These are phyloP conservation scores for Microctonus aethiopoides DNA, from an alignment of 2,888 invertebrate genomes.

Conservation along the genomic window DNA sequence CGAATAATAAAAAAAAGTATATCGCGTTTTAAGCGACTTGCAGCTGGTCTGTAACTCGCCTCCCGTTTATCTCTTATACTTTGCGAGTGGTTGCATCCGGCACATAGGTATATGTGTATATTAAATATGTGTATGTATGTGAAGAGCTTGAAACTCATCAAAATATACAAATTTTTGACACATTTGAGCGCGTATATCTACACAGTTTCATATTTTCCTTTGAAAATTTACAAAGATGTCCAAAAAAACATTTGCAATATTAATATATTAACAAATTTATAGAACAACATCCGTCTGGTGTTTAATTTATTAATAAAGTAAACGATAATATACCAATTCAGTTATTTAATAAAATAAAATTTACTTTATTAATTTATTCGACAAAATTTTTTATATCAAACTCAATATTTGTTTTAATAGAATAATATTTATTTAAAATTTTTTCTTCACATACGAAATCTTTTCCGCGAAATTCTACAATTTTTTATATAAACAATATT, in stretches of 20 bases:
- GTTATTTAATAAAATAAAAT: too few species aligned
- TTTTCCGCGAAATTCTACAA: too few species aligned
- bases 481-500: too few species aligned
- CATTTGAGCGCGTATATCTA: background rate
- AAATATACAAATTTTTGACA: conserved; percentile 61
- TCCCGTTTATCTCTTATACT: conserved; percentile 35
- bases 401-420: too few species aligned
- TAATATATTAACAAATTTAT: background rate
- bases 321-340: too few species aligned
- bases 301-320: too few species aligned
- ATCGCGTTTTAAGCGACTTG: conserved; percentile 32
- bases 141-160: conserved; percentile 59
- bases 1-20: conserved; percentile 2
- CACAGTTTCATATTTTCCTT: background rate
- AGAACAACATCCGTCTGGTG: background rate
- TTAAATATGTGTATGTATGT: background rate
- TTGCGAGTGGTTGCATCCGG: conserved; percentile 61
- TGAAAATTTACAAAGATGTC: background rate
- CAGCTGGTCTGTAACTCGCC: conserved; percentile 58
- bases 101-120: conserved; percentile 33
- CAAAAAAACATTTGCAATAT: background rate
- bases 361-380: too few species aligned
- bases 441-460: too few species aligned
- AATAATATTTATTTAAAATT: too few species aligned
- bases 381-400: too few species aligned